phyloP scores from a whole-genome alignment of 2,797 vertebrate genomes.

The Acanthurus tractus region DNA sequence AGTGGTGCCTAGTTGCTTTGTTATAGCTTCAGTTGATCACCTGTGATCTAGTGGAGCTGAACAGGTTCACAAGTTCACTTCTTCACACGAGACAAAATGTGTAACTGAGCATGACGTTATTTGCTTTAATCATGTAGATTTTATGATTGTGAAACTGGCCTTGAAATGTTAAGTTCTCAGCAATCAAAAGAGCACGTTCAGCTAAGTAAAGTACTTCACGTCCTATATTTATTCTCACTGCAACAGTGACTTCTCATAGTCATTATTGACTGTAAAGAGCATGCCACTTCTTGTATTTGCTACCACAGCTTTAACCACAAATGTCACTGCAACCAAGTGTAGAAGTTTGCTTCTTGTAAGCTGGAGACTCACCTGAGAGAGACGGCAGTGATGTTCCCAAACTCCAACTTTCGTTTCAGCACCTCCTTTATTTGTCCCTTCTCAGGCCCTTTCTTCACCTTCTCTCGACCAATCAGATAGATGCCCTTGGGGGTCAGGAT shows the following conservation, averaged over 20 bases:
- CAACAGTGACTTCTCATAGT: background rate
- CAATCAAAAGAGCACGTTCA: too few relatives aligned
- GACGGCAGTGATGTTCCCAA: slow-evolving; percentile 86
- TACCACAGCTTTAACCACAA: slow-evolving; percentile 23
- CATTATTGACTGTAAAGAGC: background rate
- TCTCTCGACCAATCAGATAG: slow-evolving; percentile 96
- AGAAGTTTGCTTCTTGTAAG: background rate
- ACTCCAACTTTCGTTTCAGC: slow-evolving; percentile 94
- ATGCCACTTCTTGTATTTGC: slow-evolving; percentile 2
- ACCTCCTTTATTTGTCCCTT: slow-evolving; percentile 96
- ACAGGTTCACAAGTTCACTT: background rate
- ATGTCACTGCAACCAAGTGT: background rate
- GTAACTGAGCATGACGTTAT: background rate
- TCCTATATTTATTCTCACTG: slow-evolving; percentile 3
- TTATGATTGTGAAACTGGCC: background rate
- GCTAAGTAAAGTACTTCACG: too few relatives aligned
- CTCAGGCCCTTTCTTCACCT: slow-evolving; percentile 96
- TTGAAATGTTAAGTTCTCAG: background rate
- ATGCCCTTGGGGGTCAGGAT: slow-evolving; percentile 94
- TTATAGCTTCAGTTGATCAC: too few relatives aligned
- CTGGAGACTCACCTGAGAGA: slow-evolving; percentile 89
- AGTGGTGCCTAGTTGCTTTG: too few relatives aligned
- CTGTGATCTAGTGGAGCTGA: too few relatives aligned
- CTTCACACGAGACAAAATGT: background rate
- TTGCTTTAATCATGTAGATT: background rate